Evolutionary conservation across 1,140 invertebrate species (phyloP), one percentile per base, ranked within the genome.

Genomic region (Drosophila novamexicana): DNA sequence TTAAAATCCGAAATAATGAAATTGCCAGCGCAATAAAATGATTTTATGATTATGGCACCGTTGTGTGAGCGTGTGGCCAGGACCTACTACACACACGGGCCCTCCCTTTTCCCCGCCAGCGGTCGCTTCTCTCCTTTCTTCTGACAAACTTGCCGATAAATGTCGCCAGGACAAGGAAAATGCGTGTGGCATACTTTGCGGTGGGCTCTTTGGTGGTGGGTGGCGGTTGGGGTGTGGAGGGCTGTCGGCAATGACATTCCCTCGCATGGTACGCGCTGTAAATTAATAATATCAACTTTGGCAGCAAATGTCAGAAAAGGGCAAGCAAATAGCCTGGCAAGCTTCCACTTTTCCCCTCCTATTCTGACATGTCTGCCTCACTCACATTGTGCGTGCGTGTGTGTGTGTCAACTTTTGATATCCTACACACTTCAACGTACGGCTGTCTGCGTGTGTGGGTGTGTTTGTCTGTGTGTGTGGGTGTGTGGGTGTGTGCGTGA

Each of bases 231-330:
- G 6, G 10, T 0, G 4, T 5, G 32, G 34, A 3, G 34, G 14
- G 36, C 32, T 34, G 36, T 37, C n/a, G 34, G 50, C 32, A 16
- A 42, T 53, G 36, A 36, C 52, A 66, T 47, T 39, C 57, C 40
- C 49, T 12, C 29, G 66, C 50, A 18, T 62, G 69, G 37, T 69
- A 75, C 70, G 71, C 77, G 58, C 70, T 78, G 71, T 81, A 81
- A 81, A 81, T 81, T 78, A 81, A 81, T 81, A 81, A 81, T 81
- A 81, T 81, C 78, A 81, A 78, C 75, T 78, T 80, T 79, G 77
- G 69, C 77, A 79, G 77, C 77, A 79, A 79, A 79, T 79, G 77
- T 79, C 77, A 79, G 61, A 74, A 74, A 77, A 77, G 75, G 75
- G 75, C 77, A 79, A 68, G 69, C 70, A 72, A 67, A 76, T 67